Evolutionary conservation across 2,797 vertebrate genomes (phyloP).

Genomic region (Gymnoscopelus braueri): DNA sequence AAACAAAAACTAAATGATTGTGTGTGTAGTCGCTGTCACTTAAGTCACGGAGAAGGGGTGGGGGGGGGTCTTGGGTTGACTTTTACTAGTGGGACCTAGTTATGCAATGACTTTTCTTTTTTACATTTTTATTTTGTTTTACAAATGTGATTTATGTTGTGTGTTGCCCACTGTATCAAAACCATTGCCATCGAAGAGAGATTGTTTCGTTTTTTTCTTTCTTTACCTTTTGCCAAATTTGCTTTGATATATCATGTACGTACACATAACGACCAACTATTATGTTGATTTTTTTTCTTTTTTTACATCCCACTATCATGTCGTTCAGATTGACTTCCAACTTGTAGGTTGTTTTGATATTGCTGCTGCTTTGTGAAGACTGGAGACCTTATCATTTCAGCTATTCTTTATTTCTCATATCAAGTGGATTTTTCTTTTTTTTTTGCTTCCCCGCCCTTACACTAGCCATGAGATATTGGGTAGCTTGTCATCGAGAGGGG

Average conservation of each 20-base stretch:
- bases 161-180: constrained; percentile 81
- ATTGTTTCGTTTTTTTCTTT: constrained; percentile 19
- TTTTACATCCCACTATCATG: constrained; percentile 2
- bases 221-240: constrained; percentile 57
- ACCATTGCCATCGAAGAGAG: constrained; percentile 37
- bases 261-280: neutral
- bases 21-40: constrained; percentile 65
- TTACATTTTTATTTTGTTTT: constrained; percentile 48
- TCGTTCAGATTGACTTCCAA: constrained; percentile 33
- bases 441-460: too few species aligned
- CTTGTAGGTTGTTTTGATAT: constrained; percentile 19
- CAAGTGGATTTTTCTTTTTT: constrained; percentile 34
- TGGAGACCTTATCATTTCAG: constrained; percentile 35
- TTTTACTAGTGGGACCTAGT: constrained; percentile 71
- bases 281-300: neutral
- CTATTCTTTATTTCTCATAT: constrained; percentile 44
- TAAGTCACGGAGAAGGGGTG: constrained; percentile 49
- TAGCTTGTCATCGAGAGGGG: neutral
- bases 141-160: constrained; percentile 69
- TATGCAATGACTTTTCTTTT: constrained; percentile 73
- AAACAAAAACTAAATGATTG: constrained; percentile 27
- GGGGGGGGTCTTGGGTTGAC: constrained; percentile 56
- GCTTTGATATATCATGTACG: constrained; percentile 37
- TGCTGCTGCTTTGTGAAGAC: constrained; percentile 58
- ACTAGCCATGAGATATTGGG: too few species aligned